Evolutionary conservation across 2,113 vertebrate genomes (phyloP), one percentile per base, ranked within the genome.

Genomic region (Crypturellus undulatus): DNA sequence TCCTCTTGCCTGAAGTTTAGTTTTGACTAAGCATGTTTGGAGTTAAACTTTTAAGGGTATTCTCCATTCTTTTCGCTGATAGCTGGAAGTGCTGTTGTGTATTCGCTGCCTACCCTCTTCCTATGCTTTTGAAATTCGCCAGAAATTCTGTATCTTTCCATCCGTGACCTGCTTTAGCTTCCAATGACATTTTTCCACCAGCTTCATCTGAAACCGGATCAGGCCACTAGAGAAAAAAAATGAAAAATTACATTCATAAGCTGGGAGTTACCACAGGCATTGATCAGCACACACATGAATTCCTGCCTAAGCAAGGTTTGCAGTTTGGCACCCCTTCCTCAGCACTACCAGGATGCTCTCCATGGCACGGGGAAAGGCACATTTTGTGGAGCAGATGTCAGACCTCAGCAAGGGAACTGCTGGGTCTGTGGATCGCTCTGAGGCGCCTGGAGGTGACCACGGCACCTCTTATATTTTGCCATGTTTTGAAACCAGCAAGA

Each of bases 201-300:
- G 25, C 64, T 90, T 79, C 12, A 70, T 93, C 76, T 38, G 79
- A 89, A 96, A 85, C 30, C 65, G 80, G 79, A 86, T 88, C 85
- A 89, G 72, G 58, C 79, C 79, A 52, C 85, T 22, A 7, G 92
- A 84, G 83, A 89, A 30, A 3, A 3, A 38, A 76, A 84, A 81
- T 81, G 85, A 90, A 62, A 68, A 90, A 93, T 76, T 86, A 36
- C 52, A 49, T 72, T 88, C 38, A 51, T 79, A 81, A 96, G 17
- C 73, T 88, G 62, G 34, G 43, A 58, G 65, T 34, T 83, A 56
- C 32, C 42, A 52, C 45, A 30, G 45, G 34, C 10, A 0, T 24
- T 86, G 82, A 73, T 91, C 56, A 70, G 84, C 80, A 36, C 9
- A 40, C 2, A 26, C 6, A 22, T 1, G 0, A 32, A 68, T 69